Conservation (phyloP, 1,140 invertebrate genomes). For the Caenorhabditis elegans region WBcel235 BX284602.5:11776501-11777000, state of each 20-base stretch:
- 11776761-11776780: background rate
- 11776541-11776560: background rate
- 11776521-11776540: constrained; percentile 16
- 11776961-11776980: constrained; percentile 26
- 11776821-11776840: background rate
- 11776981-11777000: background rate
- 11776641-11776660: background rate
- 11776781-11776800: background rate
- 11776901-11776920: background rate
- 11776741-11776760: background rate
- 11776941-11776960: constrained; percentile 37
- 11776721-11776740: background rate
- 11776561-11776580: background rate
- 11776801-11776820: background rate
- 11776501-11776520: background rate
- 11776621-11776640: constrained; percentile 17
- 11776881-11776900: background rate
- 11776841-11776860: background rate
- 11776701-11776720: background rate
- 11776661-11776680: constrained; percentile 1
- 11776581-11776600: background rate
- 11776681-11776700: background rate
- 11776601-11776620: constrained; percentile 15
- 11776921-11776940: background rate
- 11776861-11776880: background rate